phyloP scores from a whole-genome alignment of 2,888 invertebrate genomes.

The Xiphydria camelus region DNA sequence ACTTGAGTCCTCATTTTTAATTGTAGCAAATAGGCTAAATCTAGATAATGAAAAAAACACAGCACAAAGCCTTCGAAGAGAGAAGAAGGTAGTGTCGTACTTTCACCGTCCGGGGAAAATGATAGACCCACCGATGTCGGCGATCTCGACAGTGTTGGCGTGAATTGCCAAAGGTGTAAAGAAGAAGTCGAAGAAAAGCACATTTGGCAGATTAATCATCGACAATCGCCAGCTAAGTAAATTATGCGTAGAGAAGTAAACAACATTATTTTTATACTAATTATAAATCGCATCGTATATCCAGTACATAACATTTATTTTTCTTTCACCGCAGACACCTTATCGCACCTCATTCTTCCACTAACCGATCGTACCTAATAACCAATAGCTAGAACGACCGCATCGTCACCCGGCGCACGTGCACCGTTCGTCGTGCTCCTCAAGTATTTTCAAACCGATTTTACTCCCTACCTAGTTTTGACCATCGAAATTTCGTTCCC shows the following conservation, averaged over 20 bases:
- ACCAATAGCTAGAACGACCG: too few relatives aligned
- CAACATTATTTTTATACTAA: conserved; percentile 22
- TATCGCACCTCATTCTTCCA: conserved; percentile 3
- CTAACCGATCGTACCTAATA: background rate
- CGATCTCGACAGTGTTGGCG: background rate
- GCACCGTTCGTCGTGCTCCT: too few relatives aligned
- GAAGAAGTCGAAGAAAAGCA: conserved; percentile 32
- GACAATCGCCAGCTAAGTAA: conserved; percentile 39
- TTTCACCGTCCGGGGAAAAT: background rate
- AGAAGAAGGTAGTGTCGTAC: conserved; percentile 22
- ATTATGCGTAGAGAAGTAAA: conserved; percentile 41
- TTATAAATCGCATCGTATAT: background rate
- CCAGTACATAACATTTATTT: conserved; percentile 10
- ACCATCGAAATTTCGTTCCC: too few relatives aligned
- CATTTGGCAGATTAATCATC: conserved; percentile 38
- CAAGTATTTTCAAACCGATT: too few relatives aligned
- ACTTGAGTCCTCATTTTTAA: conserved; percentile 43
- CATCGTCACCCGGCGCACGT: too few relatives aligned
- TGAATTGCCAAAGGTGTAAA: conserved; percentile 11
- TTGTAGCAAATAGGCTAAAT: conserved; percentile 39
- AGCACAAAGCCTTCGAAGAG: conserved; percentile 37
- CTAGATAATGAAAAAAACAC: conserved; percentile 43
- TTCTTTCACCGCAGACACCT: conserved; percentile 21
- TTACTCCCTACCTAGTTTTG: too few relatives aligned
- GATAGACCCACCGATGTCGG: background rate